phyloP scores from a whole-genome alignment of 2,797 vertebrate genomes.

The Microcaecilia unicolor region DNA sequence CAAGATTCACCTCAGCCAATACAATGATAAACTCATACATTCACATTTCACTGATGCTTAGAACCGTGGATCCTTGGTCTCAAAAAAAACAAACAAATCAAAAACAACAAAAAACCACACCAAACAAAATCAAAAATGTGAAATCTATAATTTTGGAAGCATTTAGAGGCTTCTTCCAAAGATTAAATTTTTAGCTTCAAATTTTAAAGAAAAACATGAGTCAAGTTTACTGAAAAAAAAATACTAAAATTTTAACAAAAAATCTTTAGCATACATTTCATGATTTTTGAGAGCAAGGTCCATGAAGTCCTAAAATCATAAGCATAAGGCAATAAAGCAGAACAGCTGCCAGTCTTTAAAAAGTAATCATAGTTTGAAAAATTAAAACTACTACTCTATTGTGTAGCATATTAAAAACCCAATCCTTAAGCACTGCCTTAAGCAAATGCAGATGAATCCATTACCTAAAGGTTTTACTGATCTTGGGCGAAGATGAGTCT shows the following conservation, averaged over 20 bases:
- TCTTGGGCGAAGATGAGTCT: slow-evolving; percentile 96
- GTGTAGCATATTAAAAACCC: slow-evolving; percentile 58
- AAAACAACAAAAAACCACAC: slow-evolving; percentile 28
- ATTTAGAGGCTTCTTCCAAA: slow-evolving; percentile 2
- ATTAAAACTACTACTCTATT: too few species aligned
- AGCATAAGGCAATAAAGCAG: too few species aligned
- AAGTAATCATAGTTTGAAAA: too few species aligned
- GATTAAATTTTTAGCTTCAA: slow-evolving; percentile 1
- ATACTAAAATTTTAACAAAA: not conserved
- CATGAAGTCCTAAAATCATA: slow-evolving; percentile 33
- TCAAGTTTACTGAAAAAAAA: slow-evolving; percentile 16
- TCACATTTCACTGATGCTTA: slow-evolving; percentile 1
- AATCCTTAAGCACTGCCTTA: slow-evolving; percentile 64
- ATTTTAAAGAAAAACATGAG: slow-evolving; percentile 27
- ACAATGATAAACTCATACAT: not conserved
- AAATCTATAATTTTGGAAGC: not conserved
- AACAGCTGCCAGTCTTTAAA: too few species aligned
- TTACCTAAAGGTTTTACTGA: slow-evolving; percentile 96
- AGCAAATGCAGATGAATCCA: slow-evolving; percentile 64
- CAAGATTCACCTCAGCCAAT: slow-evolving; percentile 4
- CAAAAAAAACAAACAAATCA: slow-evolving; percentile 23
- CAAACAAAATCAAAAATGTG: too few species aligned
- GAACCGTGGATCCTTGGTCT: slow-evolving; percentile 35
- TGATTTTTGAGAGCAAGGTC: slow-evolving; percentile 40
- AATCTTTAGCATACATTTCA: not conserved